Evolutionary conservation across 2,888 invertebrate species (phyloP).

Genomic region (Trissolcus japonicus): DNA sequence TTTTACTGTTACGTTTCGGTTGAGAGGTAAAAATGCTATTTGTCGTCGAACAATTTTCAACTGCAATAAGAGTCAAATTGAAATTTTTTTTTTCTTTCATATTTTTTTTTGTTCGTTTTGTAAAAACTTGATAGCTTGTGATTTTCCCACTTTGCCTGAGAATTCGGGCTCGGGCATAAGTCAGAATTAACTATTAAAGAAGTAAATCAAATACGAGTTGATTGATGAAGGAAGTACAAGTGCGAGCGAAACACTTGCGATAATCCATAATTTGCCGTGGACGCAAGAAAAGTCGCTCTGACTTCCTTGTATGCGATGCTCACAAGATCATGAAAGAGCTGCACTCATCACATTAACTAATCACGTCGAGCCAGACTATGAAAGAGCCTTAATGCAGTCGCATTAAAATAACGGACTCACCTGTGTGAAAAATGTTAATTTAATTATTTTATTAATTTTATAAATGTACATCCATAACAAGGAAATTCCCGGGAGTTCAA

Average conservation of each 20-base stretch:
- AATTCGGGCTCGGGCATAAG: slow-evolving; percentile 18
- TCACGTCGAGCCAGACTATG: slow-evolving; percentile 30
- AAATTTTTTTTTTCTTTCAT: too few relatives aligned
- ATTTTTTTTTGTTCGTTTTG: too few relatives aligned
- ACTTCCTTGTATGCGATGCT: slow-evolving; percentile 44
- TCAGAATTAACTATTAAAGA: slow-evolving; percentile 33
- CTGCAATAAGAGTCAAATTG: too few relatives aligned
- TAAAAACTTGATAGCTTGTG: too few relatives aligned
- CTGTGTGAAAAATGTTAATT: slow-evolving; percentile 49
- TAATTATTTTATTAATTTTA: slow-evolving; percentile 52
- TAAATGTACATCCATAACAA: slow-evolving; percentile 19
- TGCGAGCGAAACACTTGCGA: slow-evolving; percentile 41
- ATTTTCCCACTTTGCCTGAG: slow-evolving; percentile 5
- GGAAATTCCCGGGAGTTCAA: slow-evolving; percentile 30
- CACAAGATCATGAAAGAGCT: slow-evolving; percentile 38
- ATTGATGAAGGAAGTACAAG: slow-evolving; percentile 53
- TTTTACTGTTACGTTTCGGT: too few relatives aligned
- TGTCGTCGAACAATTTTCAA: too few relatives aligned
- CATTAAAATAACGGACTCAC: slow-evolving; percentile 46
- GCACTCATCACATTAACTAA: slow-evolving; percentile 50
- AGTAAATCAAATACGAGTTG: slow-evolving; percentile 39
- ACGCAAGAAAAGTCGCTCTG: slow-evolving; percentile 37
- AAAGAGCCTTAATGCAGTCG: slow-evolving; percentile 27
- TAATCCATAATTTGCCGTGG: slow-evolving; percentile 51
- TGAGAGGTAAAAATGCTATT: too few relatives aligned